phyloP scores from a whole-genome alignment of 2,888 invertebrate species.

The Miltochrista miniata region DNA sequence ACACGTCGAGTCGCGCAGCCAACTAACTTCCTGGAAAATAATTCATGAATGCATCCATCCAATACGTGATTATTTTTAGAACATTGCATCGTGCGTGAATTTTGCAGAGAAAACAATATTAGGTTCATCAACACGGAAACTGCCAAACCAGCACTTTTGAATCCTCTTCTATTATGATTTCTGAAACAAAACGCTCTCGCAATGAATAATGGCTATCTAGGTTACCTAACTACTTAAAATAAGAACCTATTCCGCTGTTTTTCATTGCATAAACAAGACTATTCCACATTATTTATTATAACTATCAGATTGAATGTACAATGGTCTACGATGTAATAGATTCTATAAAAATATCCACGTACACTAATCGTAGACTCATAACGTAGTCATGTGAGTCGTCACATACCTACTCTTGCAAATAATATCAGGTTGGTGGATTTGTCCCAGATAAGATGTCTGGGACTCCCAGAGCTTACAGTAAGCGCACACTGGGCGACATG shows the following conservation, averaged over 20 bases:
- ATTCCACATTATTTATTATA: neutral
- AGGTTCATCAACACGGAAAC: conserved; percentile 8
- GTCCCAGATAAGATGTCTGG: too few species aligned
- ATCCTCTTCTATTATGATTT: neutral
- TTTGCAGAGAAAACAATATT: conserved; percentile 15
- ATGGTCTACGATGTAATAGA: neutral
- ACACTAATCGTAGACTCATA: too few species aligned
- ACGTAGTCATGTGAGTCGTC: neutral
- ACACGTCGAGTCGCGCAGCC: conserved; percentile 30
- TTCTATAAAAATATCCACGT: neutral
- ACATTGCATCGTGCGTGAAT: conserved; percentile 16
- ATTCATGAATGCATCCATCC: conserved; percentile 38
- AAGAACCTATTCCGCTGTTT: neutral
- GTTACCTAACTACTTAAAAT: too few species aligned
- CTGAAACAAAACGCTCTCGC: neutral
- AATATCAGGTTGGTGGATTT: too few species aligned
- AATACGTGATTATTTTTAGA: conserved; percentile 25
- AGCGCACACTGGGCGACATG: too few species aligned
- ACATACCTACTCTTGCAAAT: neutral
- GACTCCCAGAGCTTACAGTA: too few species aligned
- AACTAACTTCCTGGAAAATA: conserved; percentile 41
- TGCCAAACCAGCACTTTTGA: conserved; percentile 6
- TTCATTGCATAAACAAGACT: neutral
- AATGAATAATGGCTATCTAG: too few species aligned
- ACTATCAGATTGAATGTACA: neutral